Conservation (phyloP, 2,113 vertebrate species). For the Perognathus longimembris region DNA sequence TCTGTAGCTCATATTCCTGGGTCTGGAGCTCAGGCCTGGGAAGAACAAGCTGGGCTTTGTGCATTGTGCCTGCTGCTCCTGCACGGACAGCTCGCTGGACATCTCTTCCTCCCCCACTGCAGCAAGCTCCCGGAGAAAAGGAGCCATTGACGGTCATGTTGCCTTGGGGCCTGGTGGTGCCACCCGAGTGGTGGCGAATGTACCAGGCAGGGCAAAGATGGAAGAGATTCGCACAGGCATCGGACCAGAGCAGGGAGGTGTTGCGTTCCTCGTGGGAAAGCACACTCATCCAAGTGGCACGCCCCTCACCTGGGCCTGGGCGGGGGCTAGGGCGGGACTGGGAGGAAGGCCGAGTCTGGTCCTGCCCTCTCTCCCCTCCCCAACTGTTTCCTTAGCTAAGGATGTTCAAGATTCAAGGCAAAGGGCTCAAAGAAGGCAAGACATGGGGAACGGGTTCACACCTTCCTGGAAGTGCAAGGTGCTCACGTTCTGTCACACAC, state of each 20-base stretch:
- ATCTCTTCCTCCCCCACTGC: not conserved
- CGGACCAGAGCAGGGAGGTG: not conserved
- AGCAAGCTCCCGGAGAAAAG: constrained; percentile 70
- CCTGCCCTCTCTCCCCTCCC: not conserved
- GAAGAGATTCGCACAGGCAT: not conserved
- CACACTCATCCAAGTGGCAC: not conserved
- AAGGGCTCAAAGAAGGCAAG: not conserved
- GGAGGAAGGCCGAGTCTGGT: not conserved
- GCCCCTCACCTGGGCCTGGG: not conserved
- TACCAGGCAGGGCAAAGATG: constrained; percentile 8
- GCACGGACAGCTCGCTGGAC: not conserved
- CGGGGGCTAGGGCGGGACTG: not conserved
- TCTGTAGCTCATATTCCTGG: not conserved
- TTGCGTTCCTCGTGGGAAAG: not conserved
- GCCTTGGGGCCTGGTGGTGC: constrained; percentile 73
- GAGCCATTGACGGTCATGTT: constrained; percentile 67
- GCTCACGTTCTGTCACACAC: not conserved
- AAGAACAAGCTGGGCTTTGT: constrained; percentile 65
- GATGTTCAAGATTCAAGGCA: not conserved
- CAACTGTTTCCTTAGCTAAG: not conserved
- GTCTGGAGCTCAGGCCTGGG: not conserved
- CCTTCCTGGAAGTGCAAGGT: not conserved
- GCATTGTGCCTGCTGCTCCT: constrained; percentile 23
- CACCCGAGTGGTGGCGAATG: constrained; percentile 49
- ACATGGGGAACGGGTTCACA: not conserved